Base-by-base conservation (phyloP, 2,113 vertebrate species). In the Mesembrinibis cayennensis region DNA sequence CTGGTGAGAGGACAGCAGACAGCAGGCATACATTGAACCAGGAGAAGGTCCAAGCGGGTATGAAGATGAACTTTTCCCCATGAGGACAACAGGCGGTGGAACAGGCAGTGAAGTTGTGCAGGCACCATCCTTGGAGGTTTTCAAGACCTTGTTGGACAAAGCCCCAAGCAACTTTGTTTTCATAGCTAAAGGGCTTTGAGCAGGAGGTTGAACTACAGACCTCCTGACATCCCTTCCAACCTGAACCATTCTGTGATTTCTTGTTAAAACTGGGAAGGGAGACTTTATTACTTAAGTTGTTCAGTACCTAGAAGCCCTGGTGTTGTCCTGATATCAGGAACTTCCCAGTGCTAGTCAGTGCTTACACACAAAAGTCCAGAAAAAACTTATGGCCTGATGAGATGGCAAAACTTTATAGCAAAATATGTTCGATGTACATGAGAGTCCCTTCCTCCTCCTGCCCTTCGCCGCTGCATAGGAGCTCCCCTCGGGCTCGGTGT, bases 381-480 rank as follows among this genome's bases (percentile, higher is more conserved):
- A 80, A 65, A 65, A 76, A 65, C 14, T 23, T 86, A 42, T 0
- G 2, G 49, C 29, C n/a, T 65, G n/a, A 69, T 87, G 59, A 72
- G 42, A 52, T 47, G n/a, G 63, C 36, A 74, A 44, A 87, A 49
- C 25, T 14, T 76, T 12, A 36, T 3, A 55, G n/a, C 50, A 47
- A 85, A 67, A 44, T 32, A 47, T 2, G 3, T 47, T 42, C 1
- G 2, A 21, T 4, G 16, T 14, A 34, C 5, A 11, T 1, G 14
- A 44, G 6, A 80, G 9, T 47, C 36, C 11, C 32, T 50, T 69
- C 18, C 38, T 85, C 3, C 29, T 69, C 15, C 65, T 32, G 20
- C 55, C 34, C 72, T 81, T 44, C 1, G 0, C 44, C 0, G 0
- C 74, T 71, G 78, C 38, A 5, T 0, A 36, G 50, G 55, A 92